Evolutionary conservation across 2,888 invertebrate species (phyloP).

Genomic region (Thalpophila matura): DNA sequence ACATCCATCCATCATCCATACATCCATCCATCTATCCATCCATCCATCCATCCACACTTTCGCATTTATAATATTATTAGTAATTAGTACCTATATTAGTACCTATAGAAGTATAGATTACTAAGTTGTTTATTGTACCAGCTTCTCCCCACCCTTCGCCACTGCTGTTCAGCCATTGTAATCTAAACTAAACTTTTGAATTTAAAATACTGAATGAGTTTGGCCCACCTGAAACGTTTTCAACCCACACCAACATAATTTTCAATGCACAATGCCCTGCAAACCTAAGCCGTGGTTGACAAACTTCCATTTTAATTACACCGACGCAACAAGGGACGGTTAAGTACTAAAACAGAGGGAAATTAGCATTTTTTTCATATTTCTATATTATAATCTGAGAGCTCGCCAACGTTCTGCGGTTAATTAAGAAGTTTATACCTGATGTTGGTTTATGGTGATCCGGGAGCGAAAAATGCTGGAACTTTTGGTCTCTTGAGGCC

Average conservation of each 20-base stretch:
- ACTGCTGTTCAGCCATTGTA: no score
- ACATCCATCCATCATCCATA: no score
- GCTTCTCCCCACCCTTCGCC: no score
- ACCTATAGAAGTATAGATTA: no score
- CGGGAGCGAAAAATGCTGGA: conserved; percentile 33
- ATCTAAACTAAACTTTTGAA: no score
- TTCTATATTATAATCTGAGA: conserved; percentile 44
- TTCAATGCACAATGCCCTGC: background rate
- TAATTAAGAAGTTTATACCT: conserved; percentile 48
- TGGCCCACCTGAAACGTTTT: no score
- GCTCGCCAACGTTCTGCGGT: conserved; percentile 11
- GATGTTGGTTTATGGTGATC: conserved; percentile 41
- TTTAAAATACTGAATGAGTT: no score
- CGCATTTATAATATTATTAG: no score
- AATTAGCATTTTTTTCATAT: conserved; percentile 42
- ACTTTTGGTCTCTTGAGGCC: conserved; percentile 33
- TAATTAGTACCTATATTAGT: no score
- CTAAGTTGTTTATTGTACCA: no score
- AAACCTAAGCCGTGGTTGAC: conserved; percentile 24
- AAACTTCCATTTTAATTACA: conserved; percentile 15
- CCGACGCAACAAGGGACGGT: background rate
- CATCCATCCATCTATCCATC: no score
- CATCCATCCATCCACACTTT: no score
- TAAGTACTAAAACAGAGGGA: conserved; percentile 7
- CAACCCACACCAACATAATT: background rate